These are phyloP conservation scores for Channa maculata DNA, from an alignment of 2,113 vertebrate genomes.

Conservation along the genomic window DNA sequence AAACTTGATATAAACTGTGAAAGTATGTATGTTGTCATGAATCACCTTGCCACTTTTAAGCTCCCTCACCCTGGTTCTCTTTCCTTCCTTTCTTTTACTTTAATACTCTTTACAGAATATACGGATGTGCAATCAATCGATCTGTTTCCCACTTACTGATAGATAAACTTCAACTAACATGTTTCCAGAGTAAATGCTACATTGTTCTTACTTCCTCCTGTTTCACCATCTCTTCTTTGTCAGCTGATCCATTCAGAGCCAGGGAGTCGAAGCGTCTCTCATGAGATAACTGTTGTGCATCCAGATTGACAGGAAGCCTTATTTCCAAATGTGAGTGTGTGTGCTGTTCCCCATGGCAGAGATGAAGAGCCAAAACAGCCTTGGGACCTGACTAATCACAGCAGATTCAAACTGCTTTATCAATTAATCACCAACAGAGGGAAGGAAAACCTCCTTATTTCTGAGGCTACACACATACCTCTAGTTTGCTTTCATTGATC, in stretches of 20 bases:
- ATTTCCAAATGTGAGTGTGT: slow-evolving; percentile 6
- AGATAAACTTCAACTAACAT: background rate
- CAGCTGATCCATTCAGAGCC: slow-evolving; percentile 17
- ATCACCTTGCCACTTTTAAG: background rate
- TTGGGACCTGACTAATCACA: slow-evolving; percentile 42
- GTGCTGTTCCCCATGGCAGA: slow-evolving; percentile 16
- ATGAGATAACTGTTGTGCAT: slow-evolving; percentile 26
- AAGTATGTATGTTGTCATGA: background rate
- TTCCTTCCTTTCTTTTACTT: no score
- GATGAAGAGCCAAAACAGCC: slow-evolving; percentile 27
- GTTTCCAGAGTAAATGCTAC: background rate
- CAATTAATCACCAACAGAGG: slow-evolving; percentile 26
- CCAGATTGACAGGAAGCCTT: slow-evolving; percentile 26
- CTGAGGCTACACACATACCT: slow-evolving; percentile 1
- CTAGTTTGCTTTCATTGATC: background rate
- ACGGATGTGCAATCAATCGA: background rate
- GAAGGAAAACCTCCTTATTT: background rate
- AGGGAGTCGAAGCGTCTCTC: background rate
- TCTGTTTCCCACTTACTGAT: background rate
- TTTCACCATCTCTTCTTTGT: background rate
- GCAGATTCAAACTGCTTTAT: background rate
- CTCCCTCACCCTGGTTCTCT: no score
- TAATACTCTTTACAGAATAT: no score
- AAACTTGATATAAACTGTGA: background rate
- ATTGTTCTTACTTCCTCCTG: background rate